Conservation (phyloP, 35 echinoderm and acorn worm genomes). For the Chiridota heheva region DNA sequence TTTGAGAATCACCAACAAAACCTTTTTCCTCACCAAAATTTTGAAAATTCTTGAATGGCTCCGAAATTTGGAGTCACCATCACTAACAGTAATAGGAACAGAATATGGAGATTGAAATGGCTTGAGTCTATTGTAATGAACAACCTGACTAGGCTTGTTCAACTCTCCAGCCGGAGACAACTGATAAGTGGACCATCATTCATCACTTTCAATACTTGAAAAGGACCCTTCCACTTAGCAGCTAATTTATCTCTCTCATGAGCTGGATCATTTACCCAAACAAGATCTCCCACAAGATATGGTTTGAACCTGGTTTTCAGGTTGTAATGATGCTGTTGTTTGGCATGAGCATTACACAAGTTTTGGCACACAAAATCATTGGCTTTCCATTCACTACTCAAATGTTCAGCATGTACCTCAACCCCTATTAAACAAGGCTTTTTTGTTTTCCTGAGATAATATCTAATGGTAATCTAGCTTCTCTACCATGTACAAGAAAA, state of each 20-base stretch:
- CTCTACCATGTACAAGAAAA: slow-evolving; percentile 26
- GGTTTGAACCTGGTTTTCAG: slow-evolving; percentile 16
- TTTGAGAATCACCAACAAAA: background rate
- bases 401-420: background rate
- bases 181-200: slow-evolving; percentile 18
- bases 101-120: background rate
- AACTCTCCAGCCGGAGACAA: background rate
- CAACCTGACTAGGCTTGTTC: background rate
- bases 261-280: slow-evolving; percentile 43
- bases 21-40: background rate
- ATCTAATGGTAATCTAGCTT: slow-evolving; percentile 6
- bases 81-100: background rate
- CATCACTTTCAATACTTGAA: background rate
- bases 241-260: slow-evolving; percentile 27
- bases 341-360: slow-evolving; percentile 5
- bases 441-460: background rate
- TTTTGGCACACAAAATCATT: background rate
- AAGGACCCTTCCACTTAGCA: background rate
- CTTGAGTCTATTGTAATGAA: slow-evolving; percentile 27
- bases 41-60: background rate
- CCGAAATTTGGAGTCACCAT: background rate
- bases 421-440: background rate
- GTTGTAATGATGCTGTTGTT: slow-evolving; percentile 18
- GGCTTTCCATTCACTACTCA: background rate
- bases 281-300: slow-evolving; percentile 10